A percentile compares a stretch with the other conserved stretches of the same genome.
Evolutionary conservation across 2,888 invertebrate genomes (phyloP).

Genomic region (Iphiclides podalirius): DNA sequence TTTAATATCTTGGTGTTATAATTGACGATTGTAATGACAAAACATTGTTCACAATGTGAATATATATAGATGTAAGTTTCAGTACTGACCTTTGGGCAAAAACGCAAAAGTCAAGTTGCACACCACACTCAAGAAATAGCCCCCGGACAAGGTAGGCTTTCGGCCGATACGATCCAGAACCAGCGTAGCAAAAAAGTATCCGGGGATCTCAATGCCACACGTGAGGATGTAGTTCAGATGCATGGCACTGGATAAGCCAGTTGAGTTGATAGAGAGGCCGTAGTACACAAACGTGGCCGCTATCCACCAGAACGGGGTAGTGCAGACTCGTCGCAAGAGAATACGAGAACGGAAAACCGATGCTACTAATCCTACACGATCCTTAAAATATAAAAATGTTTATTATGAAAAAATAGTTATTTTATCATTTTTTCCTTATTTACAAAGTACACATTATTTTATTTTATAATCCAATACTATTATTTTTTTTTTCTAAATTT

Average conservation of each 20-base stretch:
- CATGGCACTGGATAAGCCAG: conserved; percentile 85
- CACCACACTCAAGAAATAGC: conserved; percentile 80
- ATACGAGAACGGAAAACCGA: conserved; percentile 69
- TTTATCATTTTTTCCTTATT: too few relatives aligned
- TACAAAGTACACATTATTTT: too few relatives aligned
- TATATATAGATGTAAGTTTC: too few relatives aligned
- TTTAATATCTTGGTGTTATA: too few relatives aligned
- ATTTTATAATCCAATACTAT: too few relatives aligned
- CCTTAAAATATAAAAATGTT: conserved; percentile 1
- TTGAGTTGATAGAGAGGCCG: conserved; percentile 88
- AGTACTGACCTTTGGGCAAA: conserved; percentile 76
- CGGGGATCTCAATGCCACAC: conserved; percentile 85
- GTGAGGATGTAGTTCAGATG: conserved; percentile 86
- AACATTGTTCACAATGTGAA: too few relatives aligned
- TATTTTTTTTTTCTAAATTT: too few relatives aligned
- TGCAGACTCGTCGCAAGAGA: conserved; percentile 78
- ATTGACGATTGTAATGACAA: too few relatives aligned
- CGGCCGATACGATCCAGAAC: conserved; percentile 83
- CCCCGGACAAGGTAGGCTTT: conserved; percentile 78
- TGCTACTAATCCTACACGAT: conserved; percentile 36
- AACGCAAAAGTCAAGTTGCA: conserved; percentile 64
- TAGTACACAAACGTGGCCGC: conserved; percentile 89
- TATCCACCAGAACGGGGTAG: conserved; percentile 88
- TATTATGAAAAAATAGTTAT: background rate
- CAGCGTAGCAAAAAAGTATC: conserved; percentile 81